Percentiles rank a stretch among this genome's conserved stretches.
phyloP scores from a whole-genome alignment of 2,113 vertebrate species.

The Vicugna pacos region DNA sequence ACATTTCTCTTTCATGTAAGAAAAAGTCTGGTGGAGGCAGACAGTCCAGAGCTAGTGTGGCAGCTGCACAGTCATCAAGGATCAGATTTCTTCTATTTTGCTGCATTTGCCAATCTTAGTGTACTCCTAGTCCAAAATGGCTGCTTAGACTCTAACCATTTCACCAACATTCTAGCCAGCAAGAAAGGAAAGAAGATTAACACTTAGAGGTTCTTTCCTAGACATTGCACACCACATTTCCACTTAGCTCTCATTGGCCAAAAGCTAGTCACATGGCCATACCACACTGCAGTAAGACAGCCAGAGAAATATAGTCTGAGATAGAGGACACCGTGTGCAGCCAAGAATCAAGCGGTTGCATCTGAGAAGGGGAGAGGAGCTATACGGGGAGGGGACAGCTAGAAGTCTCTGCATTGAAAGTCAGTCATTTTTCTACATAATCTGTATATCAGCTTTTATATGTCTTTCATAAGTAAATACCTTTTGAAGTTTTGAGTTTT shows the following conservation, averaged over 20 bases:
- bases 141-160: neutral
- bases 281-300: neutral
- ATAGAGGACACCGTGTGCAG: neutral
- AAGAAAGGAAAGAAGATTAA: neutral
- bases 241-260: neutral
- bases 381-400: neutral
- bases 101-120: neutral
- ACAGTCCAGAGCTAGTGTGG: neutral
- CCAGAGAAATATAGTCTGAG: neutral
- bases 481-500: constrained; percentile 33
- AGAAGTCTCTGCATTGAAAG: neutral
- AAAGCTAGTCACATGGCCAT: neutral
- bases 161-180: constrained; percentile 17
- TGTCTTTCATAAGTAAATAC: neutral
- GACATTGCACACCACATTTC: neutral
- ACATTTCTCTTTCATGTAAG: neutral
- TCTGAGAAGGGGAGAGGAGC: neutral
- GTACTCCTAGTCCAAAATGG: neutral
- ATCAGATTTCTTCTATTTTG: neutral
- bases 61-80: neutral
- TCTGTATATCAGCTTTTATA: neutral
- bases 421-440: neutral
- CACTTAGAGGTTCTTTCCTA: neutral
- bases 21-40: neutral
- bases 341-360: neutral